Evolutionary conservation across 2,113 vertebrate species (phyloP).

Genomic region (Stegastes partitus): DNA sequence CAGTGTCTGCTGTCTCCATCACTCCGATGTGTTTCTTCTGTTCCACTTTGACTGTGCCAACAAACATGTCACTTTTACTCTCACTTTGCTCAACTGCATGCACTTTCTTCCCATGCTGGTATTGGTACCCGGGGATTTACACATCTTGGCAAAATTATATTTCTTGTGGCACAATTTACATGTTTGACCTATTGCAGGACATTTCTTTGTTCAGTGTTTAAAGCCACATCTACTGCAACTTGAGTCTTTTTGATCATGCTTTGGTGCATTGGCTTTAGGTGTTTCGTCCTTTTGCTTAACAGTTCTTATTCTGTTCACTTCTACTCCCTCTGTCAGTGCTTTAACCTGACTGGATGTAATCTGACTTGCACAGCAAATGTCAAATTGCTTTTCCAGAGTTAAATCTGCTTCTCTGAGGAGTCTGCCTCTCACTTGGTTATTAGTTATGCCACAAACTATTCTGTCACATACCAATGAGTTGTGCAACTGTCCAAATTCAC

Average conservation of each 20-base stretch:
- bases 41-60: not conserved
- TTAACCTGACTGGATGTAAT: not conserved
- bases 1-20: not conserved
- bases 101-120: too few relatives aligned
- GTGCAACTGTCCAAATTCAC: not conserved
- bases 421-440: not conserved
- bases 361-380: too few relatives aligned
- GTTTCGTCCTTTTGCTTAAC: not conserved
- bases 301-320: not conserved
- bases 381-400: too few relatives aligned
- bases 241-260: too few relatives aligned
- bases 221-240: too few relatives aligned
- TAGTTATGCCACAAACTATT: not conserved
- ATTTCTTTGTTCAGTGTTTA: too few relatives aligned
- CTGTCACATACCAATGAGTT: not conserved
- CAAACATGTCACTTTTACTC: too few relatives aligned
- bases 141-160: too few relatives aligned
- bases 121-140: too few relatives aligned
- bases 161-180: too few relatives aligned
- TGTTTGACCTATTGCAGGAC: too few relatives aligned
- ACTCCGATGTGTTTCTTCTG: not conserved
- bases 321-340: not conserved
- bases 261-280: too few relatives aligned
- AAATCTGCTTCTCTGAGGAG: not conserved
- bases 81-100: slow-evolving; percentile 20